These are phyloP conservation scores for Ephestia elutella DNA, from an alignment of 1,140 invertebrate genomes.

Conservation along the genomic window DNA sequence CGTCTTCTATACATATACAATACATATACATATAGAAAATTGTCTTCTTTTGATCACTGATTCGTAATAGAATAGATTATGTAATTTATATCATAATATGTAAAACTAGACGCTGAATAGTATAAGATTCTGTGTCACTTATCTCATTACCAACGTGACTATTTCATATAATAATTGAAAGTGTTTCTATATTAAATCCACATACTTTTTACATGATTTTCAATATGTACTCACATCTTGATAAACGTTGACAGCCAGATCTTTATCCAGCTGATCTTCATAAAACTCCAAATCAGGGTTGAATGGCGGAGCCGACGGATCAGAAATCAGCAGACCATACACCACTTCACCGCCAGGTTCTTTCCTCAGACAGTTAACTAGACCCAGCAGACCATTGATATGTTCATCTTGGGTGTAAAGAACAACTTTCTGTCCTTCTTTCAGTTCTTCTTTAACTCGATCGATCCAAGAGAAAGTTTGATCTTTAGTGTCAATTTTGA, in stretches of 20 bases:
- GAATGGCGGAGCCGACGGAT: slow-evolving; percentile 79
- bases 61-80: no score
- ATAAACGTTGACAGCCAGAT: slow-evolving; percentile 89
- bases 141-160: no score
- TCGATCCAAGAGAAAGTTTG: slow-evolving; percentile 61
- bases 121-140: no score
- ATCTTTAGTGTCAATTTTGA: slow-evolving; percentile 48
- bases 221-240: slow-evolving; percentile 75
- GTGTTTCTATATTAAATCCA: no score
- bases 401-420: slow-evolving; percentile 77
- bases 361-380: slow-evolving; percentile 84
- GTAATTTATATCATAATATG: no score
- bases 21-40: no score
- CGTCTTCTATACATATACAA: no score
- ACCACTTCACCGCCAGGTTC: slow-evolving; percentile 80
- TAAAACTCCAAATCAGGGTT: slow-evolving; percentile 79
- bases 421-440: slow-evolving; percentile 74
- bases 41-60: no score
- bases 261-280: slow-evolving; percentile 78
- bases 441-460: slow-evolving; percentile 72
- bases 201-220: neutral
- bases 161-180: no score
- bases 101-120: no score
- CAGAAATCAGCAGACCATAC: slow-evolving; percentile 78
- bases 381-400: slow-evolving; percentile 87